Evolutionary conservation across 92 coral and sea anemone species (phyloP).

Genomic region (Bergia puertoricense): DNA sequence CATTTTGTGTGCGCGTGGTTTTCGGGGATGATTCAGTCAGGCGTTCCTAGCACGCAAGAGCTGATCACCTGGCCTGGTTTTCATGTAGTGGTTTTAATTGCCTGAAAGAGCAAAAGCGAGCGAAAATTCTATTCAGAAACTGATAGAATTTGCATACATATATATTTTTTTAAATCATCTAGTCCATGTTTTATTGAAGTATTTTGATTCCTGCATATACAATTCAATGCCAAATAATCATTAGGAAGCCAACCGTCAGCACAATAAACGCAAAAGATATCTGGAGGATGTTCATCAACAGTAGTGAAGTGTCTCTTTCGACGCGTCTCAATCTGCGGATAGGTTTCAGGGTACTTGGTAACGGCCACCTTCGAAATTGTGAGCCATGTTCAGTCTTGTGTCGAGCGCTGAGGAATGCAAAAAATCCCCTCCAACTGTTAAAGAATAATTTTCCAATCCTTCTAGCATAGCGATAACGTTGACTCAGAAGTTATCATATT

Average conservation of each 20-base stretch:
- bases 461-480: too few relatives aligned
- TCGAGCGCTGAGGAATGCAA: constrained; percentile 54
- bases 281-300: not conserved
- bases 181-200: too few relatives aligned
- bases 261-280: not conserved
- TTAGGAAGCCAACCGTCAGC: not conserved
- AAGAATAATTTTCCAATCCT: too few relatives aligned
- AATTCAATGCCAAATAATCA: not conserved
- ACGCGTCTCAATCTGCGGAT: constrained; percentile 20
- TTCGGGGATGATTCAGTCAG: too few relatives aligned
- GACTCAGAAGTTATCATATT: too few relatives aligned
- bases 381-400: constrained; percentile 74
- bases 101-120: too few relatives aligned
- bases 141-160: too few relatives aligned
- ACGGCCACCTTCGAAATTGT: constrained; percentile 72
- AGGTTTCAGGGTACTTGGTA: constrained; percentile 60
- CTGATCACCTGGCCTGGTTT: too few relatives aligned
- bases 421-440: not conserved
- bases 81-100: too few relatives aligned
- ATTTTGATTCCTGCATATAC: not conserved
- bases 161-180: not conserved
- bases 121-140: too few relatives aligned
- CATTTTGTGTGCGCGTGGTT: too few relatives aligned
- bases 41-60: too few relatives aligned
- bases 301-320: not conserved